Evolutionary conservation across 2,888 invertebrate genomes (phyloP).

Genomic region (Notodonta dromedarius): DNA sequence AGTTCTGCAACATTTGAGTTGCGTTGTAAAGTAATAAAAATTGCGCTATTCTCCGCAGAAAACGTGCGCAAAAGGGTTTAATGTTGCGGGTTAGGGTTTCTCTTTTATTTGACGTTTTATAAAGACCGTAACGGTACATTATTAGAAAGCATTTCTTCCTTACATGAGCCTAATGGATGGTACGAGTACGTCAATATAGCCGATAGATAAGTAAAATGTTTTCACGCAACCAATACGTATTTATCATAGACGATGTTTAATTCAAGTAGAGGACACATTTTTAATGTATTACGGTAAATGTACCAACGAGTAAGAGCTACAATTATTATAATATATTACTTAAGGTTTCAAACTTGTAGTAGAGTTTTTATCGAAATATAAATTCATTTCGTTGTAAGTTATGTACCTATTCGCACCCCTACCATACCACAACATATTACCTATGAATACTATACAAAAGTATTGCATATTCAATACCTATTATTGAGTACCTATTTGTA

Average conservation of each 20-base stretch:
- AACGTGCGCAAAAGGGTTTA: slow-evolving; percentile 78
- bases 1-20: slow-evolving; percentile 72
- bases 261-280: slow-evolving; percentile 39
- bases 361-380: not conserved
- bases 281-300: slow-evolving; percentile 38
- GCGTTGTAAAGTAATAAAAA: slow-evolving; percentile 79
- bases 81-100: slow-evolving; percentile 63
- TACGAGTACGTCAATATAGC: slow-evolving; percentile 37
- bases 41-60: slow-evolving; percentile 79
- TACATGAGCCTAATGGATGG: slow-evolving; percentile 57
- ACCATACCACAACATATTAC: not conserved
- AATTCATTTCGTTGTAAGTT: not conserved
- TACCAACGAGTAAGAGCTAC: slow-evolving; percentile 31
- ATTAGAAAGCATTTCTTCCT: slow-evolving; percentile 60
- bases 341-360: not conserved
- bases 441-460: not conserved
- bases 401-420: no score
- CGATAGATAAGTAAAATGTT: slow-evolving; percentile 64
- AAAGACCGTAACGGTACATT: slow-evolving; percentile 72
- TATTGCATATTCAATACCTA: no score
- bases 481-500: no score
- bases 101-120: slow-evolving; percentile 63
- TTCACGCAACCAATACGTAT: slow-evolving; percentile 47
- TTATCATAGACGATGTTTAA: slow-evolving; percentile 44
- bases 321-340: slow-evolving; percentile 6